Percentiles rank a stretch among this genome's conserved stretches.
Conservation (phyloP, 2,888 invertebrate genomes). For the Scaptodrosophila latifasciaeformis region DNA sequence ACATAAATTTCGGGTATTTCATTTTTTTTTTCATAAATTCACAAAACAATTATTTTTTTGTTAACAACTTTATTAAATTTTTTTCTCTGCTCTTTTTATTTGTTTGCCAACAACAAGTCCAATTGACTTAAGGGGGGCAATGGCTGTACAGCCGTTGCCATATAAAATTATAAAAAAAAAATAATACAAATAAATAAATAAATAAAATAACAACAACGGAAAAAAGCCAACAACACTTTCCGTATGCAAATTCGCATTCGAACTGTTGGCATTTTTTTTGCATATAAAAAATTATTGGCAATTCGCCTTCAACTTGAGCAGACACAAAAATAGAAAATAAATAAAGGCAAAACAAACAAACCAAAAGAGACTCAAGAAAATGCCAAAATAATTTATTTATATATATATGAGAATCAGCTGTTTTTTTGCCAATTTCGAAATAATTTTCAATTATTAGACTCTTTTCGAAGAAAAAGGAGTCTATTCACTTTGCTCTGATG, state of each 20-base stretch:
- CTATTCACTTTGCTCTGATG: no score
- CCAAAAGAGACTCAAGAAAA: constrained; percentile 6
- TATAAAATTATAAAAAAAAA: constrained; percentile 32
- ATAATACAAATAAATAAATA: no score
- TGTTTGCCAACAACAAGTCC: not conserved
- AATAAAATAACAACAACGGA: constrained; percentile 4
- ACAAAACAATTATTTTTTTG: constrained; percentile 45
- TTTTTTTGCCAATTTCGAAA: not conserved
- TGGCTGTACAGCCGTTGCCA: no score
- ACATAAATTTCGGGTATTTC: not conserved
- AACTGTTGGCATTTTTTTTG: constrained; percentile 43
- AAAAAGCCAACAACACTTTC: constrained; percentile 38
- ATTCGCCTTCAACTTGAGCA: constrained; percentile 68
- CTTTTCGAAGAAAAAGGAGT: no score
- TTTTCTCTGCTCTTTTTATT: not conserved
- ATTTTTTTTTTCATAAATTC: constrained; percentile 25
- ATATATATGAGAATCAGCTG: not conserved
- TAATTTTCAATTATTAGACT: no score
- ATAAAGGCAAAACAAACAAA: constrained; percentile 9
- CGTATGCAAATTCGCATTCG: constrained; percentile 41
- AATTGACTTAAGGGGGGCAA: no score
- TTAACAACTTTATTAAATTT: constrained; percentile 31
- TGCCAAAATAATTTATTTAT: no score
- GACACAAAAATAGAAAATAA: constrained; percentile 45
- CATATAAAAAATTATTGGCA: constrained; percentile 11